Evolutionary conservation across 2,888 invertebrate species (phyloP).

Genomic region (Arctia plantaginis): DNA sequence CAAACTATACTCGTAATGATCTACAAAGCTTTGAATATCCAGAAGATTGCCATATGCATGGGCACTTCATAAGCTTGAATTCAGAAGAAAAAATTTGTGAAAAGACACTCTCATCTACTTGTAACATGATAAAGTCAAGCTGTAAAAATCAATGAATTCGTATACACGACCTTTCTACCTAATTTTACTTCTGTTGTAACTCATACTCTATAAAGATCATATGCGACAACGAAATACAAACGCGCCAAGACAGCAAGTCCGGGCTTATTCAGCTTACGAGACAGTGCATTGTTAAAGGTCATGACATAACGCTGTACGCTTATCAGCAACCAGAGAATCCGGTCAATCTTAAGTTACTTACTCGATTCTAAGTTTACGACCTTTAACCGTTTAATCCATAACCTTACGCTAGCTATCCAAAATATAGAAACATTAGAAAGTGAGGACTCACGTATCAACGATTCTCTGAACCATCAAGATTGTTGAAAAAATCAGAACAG

Average conservation of each 20-base stretch:
- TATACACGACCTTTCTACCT: not conserved
- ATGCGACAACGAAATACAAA: not conserved
- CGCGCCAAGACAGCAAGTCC: constrained; percentile 2
- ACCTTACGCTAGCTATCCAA: constrained; percentile 1
- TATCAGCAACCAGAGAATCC: not conserved
- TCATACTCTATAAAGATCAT: not conserved
- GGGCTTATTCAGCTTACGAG: constrained; percentile 1
- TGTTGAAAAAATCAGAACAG: not conserved
- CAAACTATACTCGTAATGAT: no score
- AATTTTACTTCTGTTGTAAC: constrained; percentile 2
- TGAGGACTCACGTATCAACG: not conserved
- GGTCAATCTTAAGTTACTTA: not conserved
- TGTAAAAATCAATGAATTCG: constrained; percentile 4
- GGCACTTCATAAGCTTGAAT: no score
- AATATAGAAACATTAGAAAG: not conserved
- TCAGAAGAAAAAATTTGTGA: no score
- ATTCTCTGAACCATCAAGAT: not conserved
- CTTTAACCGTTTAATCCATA: not conserved
- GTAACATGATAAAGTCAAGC: not conserved
- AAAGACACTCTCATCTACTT: not conserved
- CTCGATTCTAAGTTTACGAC: not conserved
- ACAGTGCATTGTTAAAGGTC: constrained; percentile 1
- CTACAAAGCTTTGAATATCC: no score
- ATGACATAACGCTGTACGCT: constrained; percentile 3
- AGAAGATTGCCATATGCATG: no score